A percentile compares a stretch with the other conserved stretches of the same genome.
Evolutionary conservation across 2,113 vertebrate genomes (phyloP).

Genomic region (Odobenus rosmarus): DNA sequence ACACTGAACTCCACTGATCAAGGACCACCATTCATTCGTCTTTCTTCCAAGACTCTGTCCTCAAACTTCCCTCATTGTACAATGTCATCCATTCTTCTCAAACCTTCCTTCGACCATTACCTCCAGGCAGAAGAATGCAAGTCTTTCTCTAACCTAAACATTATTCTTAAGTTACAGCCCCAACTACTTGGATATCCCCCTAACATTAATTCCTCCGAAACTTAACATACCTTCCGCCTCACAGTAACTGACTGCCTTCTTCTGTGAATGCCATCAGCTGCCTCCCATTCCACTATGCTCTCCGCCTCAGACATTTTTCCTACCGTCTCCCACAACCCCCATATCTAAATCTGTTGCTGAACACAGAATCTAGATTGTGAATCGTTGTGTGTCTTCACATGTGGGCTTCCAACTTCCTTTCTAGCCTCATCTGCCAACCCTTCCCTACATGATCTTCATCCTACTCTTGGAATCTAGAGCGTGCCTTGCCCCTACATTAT

Average conservation of each 20-base stretch:
- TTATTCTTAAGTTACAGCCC: background rate
- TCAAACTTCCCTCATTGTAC: background rate
- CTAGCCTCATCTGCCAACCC: background rate
- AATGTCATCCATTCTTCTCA: background rate
- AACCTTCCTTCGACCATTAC: background rate
- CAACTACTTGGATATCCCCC: background rate
- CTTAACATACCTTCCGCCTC: background rate
- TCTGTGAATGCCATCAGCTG: background rate
- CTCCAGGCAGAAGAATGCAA: background rate
- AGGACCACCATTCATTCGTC: no score
- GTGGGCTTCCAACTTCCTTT: background rate
- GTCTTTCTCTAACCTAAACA: background rate
- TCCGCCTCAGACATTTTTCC: background rate
- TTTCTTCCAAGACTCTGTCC: background rate
- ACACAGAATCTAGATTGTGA: background rate
- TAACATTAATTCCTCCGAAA: background rate
- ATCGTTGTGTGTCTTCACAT: background rate
- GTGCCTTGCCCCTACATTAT: background rate
- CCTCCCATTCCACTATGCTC: fast-evolving
- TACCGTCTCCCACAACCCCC: background rate
- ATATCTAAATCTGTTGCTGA: background rate
- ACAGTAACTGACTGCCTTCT: background rate
- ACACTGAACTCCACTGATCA: background rate
- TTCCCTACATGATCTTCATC: background rate
- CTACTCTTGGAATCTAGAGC: background rate